Evolutionary conservation across 2,888 invertebrate species (phyloP).

Genomic region (Schizotus pectinicornis): DNA sequence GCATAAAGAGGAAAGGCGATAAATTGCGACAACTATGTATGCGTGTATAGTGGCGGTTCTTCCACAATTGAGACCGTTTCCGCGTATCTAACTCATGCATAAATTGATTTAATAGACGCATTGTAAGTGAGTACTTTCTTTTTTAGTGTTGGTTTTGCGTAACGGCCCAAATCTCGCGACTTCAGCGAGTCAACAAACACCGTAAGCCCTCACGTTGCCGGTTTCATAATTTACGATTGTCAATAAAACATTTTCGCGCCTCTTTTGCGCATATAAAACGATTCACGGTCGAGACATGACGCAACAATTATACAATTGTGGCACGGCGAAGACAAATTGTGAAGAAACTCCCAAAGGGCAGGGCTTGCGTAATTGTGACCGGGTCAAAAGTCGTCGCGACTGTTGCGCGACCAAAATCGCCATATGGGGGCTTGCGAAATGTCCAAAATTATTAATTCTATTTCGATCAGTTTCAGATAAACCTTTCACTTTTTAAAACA

Average conservation of each 20-base stretch:
- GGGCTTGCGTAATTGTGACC: not conserved
- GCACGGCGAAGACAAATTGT: conserved; percentile 10
- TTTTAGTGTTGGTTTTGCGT: conserved; percentile 1
- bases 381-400: conserved; percentile 11
- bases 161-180: no score
- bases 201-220: conserved; percentile 7
- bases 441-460: conserved; percentile 6
- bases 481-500: conserved; percentile 35
- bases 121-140: conserved; percentile 8
- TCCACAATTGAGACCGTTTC: conserved; percentile 8
- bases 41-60: not conserved
- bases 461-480: conserved; percentile 17
- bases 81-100: conserved; percentile 1
- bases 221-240: conserved; percentile 9
- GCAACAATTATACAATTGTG: no score
- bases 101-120: not conserved
- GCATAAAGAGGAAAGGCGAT: no score
- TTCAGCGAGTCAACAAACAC: no score
- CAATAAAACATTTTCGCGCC: not conserved
- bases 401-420: no score
- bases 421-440: no score
- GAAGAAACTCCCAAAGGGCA: conserved; percentile 12
- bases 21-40: no score
- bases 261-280: no score
- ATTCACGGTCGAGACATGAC: no score